Conservation (phyloP, 1,140 invertebrate genomes). For the Caligus rogercresseyi region DNA sequence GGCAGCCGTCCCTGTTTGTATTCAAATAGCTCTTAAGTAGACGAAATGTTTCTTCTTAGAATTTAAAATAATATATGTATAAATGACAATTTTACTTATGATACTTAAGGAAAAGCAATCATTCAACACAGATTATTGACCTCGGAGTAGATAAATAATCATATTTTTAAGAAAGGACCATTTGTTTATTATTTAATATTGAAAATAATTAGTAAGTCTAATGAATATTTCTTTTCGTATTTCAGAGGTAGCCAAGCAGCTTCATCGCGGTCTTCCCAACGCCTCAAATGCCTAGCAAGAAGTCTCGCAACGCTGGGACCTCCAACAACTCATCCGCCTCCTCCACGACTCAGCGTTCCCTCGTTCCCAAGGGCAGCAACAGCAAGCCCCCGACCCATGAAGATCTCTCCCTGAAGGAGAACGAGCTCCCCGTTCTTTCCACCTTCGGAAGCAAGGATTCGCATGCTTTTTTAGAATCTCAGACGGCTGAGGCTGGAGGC, state of each 20-base stretch:
- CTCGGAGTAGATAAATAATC: too few species aligned
- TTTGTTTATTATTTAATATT: too few species aligned
- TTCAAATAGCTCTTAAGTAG: too few species aligned
- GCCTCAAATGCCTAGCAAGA: conserved; percentile 22
- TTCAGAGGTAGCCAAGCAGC: conserved; percentile 9
- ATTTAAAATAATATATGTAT: too few species aligned
- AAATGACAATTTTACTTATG: too few species aligned
- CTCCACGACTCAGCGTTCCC: not conserved
- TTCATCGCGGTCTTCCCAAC: conserved; percentile 14
- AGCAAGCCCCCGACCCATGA: not conserved
- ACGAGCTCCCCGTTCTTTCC: not conserved
- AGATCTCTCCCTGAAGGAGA: not conserved
- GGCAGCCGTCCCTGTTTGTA: too few species aligned
- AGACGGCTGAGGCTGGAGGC: not conserved
- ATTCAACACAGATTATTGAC: too few species aligned
- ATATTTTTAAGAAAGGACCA: too few species aligned
- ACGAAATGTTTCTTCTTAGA: too few species aligned
- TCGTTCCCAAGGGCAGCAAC: not conserved
- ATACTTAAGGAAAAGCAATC: too few species aligned
- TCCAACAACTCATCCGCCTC: conserved; percentile 12
- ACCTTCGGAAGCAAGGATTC: not conserved
- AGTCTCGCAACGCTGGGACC: conserved; percentile 21
- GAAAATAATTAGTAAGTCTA: conserved; percentile 5
- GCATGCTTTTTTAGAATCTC: not conserved
- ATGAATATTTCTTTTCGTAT: conserved; percentile 20